phyloP scores from a whole-genome alignment of 1,140 invertebrate genomes.

The Cephus cinctus region DNA sequence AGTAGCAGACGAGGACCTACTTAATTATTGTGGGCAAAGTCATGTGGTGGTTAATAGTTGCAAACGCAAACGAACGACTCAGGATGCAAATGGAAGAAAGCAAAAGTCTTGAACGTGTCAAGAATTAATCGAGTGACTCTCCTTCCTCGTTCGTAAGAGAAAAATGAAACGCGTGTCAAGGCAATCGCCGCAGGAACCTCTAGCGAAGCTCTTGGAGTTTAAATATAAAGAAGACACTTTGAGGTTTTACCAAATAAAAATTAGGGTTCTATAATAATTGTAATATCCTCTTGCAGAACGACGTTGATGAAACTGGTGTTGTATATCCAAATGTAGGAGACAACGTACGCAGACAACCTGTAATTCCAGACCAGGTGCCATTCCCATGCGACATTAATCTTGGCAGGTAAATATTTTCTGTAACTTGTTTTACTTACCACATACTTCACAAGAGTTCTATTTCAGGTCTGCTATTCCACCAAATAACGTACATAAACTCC shows the following conservation, averaged over 20 bases:
- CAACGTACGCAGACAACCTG: conserved; percentile 40
- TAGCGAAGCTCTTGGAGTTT: too few relatives aligned
- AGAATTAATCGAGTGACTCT: too few relatives aligned
- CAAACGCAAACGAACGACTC: not conserved
- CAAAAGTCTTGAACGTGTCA: conserved; percentile 25
- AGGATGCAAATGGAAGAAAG: conserved; percentile 36
- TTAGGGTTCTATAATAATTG: too few relatives aligned
- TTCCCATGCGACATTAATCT: conserved; percentile 49
- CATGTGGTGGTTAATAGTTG: too few relatives aligned
- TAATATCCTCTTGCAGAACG: conserved; percentile 31
- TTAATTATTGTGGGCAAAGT: too few relatives aligned
- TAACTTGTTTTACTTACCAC: too few relatives aligned
- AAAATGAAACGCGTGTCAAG: too few relatives aligned
- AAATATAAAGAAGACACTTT: too few relatives aligned
- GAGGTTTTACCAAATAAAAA: too few relatives aligned
- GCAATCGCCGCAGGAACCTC: too few relatives aligned
- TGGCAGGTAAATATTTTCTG: conserved; percentile 32
- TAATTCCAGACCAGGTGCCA: conserved; percentile 30
- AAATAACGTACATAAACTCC: conserved; percentile 62
- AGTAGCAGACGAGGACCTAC: too few relatives aligned
- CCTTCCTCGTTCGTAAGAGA: too few relatives aligned
- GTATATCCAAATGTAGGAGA: conserved; percentile 31
- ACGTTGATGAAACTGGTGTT: conserved; percentile 27
- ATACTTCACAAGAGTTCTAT: not conserved
- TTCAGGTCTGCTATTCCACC: conserved; percentile 41